A percentile compares a stretch with the other conserved stretches of the same genome.
Evolutionary conservation across 2,797 vertebrate species (phyloP).

Genomic region (Echiichthys vipera): DNA sequence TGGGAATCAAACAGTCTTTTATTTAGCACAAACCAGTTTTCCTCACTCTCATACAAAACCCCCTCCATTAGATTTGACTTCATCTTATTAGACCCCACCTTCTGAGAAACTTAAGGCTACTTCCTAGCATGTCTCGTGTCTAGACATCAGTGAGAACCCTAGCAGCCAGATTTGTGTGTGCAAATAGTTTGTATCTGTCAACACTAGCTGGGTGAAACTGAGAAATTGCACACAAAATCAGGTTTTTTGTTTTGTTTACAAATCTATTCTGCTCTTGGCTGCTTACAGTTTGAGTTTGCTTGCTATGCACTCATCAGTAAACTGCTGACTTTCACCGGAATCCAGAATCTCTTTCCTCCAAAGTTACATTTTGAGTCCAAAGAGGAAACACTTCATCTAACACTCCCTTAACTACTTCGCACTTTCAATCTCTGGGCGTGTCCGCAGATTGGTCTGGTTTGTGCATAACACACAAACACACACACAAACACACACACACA

Average conservation of each 20-base stretch:
- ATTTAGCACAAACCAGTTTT: not conserved
- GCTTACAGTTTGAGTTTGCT: conserved; percentile 2
- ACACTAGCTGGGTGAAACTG: conserved; percentile 18
- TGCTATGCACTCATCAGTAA: conserved; percentile 5
- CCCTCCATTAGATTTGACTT: conserved; percentile 10
- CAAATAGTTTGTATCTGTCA: conserved; percentile 23
- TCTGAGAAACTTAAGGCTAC: conserved; percentile 12
- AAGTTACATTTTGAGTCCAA: conserved; percentile 24
- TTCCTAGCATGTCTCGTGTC: conserved; percentile 11
- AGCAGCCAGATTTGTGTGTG: conserved; percentile 22
- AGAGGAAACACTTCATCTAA: conserved; percentile 50
- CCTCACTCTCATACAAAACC: not conserved
- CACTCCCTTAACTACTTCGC: conserved; percentile 46
- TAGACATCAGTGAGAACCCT: conserved; percentile 4
- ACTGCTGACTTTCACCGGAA: conserved; percentile 16
- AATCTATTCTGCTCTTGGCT: conserved; percentile 7
- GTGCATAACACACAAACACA: conserved; percentile 47
- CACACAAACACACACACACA: conserved; percentile 30
- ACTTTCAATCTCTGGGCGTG: conserved; percentile 58
- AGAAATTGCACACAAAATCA: conserved; percentile 1
- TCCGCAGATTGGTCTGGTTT: conserved; percentile 50
- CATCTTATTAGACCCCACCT: conserved; percentile 5
- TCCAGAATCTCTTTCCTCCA: not conserved
- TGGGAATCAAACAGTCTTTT: not conserved
- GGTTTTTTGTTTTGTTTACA: conserved; percentile 24